Base-by-base conservation (phyloP, 2,113 vertebrate genomes). In the Ophiodon elongatus region DNA sequence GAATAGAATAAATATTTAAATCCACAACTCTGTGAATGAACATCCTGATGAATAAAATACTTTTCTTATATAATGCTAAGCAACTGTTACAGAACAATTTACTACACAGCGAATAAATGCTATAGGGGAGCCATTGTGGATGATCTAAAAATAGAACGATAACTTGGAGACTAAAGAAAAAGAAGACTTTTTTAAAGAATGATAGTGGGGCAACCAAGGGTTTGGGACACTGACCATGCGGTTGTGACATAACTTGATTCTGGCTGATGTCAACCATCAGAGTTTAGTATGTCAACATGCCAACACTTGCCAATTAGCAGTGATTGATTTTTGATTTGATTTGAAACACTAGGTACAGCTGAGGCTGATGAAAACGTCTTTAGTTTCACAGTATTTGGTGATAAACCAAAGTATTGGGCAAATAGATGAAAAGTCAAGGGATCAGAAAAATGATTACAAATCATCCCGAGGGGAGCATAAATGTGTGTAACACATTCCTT, bases 1-100 rank as follows among this genome's bases (percentile, higher is more conserved):
- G 59, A 75, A 77, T 45, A 69, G 37, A 85, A 74, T 73, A 0
- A 79, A 64, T 60, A 81, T 81, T 84, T 83, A 66, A 83, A 74
- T 73, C 41, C 52, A 83, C 71, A 77, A 76, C 65, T 84, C 52
- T 75, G 81, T 90, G 77, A 88, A 84, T 84, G 69, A 78, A 85
- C 23, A 37, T 59, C 37, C 31, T 35, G 25, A 8, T 41, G 8
- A 82, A 72, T 47, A 54, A 72, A 41, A 78, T 43, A 54, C 9
- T 35, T 59, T 66, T 63, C 31, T 69, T 47, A 71, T 64, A 73
- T 60, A 82, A 75, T 8, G 8, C 31, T 0, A 52, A 52, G 31
- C 43, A 85, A 79, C 76, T 70, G 73, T 21, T 77, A 80, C 57
- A 82, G 84, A 73, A 72, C 33, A 29, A 56, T 47, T 65, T 37